Base-by-base conservation (phyloP, 2,113 vertebrate species). In the Limnothrissa miodon region DNA sequence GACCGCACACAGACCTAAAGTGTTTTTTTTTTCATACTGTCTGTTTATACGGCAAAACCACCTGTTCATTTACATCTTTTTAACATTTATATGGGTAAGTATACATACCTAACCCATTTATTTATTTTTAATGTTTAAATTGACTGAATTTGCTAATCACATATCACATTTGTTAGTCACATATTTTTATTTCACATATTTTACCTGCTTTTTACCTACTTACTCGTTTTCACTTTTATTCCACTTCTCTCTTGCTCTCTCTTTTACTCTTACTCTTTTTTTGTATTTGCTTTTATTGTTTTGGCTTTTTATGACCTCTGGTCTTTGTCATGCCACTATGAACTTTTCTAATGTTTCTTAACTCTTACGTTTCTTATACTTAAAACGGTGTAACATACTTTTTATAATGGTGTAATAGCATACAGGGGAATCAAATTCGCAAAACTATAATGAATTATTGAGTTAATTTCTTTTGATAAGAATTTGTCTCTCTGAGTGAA, bases 1-100 rank as follows among this genome's bases (percentile, higher is more conserved):
- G 66, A 74, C 66, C 66, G 66, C 66, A 74, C 66, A 39, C 66
- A 74, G 66, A 74, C 29, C 33, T 74, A 17, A 74, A 17, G 9
- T 25, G 4, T 74, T 70, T 70, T 66, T 70, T 15, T 53, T 53
- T 53, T 53, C 51, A 23, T 48, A 48, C 62, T 15, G 5, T 33
- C 9, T 3, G 25, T 74, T 74, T 36, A 25, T 17, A 33, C 33
- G 36, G 11, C 25, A 23, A 74, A 74, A 36, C 66, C 29, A 9
- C 2, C 36, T 36, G 7, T 62, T 62, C 7, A 36, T 15, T 4
- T 33, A 42, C 42, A 42, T 42, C 2, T 42, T 42, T 42, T 4
- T 4, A 42, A 42, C n/a, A n/a, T n/a, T n/a, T n/a, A n/a, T n/a
- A n/a, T n/a, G n/a, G n/a, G n/a, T n/a, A n/a, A n/a, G n/a, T n/a